Evolutionary conservation across 2,888 invertebrate species (phyloP).

Genomic region (Laothoe populi): DNA sequence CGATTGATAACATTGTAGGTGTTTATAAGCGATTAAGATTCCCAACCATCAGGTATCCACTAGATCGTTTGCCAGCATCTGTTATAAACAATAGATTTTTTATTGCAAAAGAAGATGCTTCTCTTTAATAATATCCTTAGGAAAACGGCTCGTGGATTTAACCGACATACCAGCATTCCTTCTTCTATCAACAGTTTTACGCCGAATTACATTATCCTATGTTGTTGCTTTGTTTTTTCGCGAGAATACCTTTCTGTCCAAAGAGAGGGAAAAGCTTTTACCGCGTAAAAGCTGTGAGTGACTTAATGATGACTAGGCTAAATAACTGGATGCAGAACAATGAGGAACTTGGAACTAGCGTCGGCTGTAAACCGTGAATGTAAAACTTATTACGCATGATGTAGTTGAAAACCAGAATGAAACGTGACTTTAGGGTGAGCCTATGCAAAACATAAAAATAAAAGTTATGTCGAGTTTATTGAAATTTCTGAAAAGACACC

Average conservation of each 20-base stretch:
- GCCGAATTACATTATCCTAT: constrained; percentile 57
- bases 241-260: constrained; percentile 32
- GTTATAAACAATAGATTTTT: no score
- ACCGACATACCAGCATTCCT: constrained; percentile 45
- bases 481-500: no score
- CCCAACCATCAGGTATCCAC: no score
- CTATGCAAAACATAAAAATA: no score
- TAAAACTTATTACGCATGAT: not conserved
- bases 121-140: constrained; percentile 42
- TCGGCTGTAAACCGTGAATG: not conserved
- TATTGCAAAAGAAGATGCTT: constrained; percentile 29
- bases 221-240: constrained; percentile 39
- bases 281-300: constrained; percentile 31
- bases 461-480: no score
- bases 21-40: no score
- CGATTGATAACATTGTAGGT: no score
- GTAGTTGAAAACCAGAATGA: no score
- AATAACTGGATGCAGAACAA: not conserved
- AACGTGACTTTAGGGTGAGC: no score
- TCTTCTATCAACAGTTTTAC: constrained; percentile 56
- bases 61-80: no score
- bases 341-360: not conserved
- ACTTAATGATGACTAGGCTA: constrained; percentile 27
- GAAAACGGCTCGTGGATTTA: constrained; percentile 45
- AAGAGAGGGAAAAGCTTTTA: constrained; percentile 34